Base-by-base conservation (phyloP, 2,113 vertebrate genomes). In the Caloenas nicobarica region DNA sequence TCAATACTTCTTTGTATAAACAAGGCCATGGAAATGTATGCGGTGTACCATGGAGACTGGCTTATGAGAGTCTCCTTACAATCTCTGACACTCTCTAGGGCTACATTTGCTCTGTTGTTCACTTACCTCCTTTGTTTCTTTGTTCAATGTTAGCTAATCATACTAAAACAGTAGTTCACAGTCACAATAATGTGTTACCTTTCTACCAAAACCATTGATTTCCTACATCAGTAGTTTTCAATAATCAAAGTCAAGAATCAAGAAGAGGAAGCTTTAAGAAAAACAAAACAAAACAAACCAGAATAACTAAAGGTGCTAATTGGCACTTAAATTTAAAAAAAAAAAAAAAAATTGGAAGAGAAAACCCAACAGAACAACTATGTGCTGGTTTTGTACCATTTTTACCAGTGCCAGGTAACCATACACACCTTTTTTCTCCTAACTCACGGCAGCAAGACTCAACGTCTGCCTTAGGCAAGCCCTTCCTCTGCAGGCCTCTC, bases 1-100 rank as follows among this genome's bases (percentile, higher is more conserved):
- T 91, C 95, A 89, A 61, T 86, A 73, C 42, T 92, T 94, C 92
- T 92, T 81, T 81, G 88, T 79, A 93, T 69, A 96, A 96, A 91
- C 86, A 96, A 92, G 92, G 50, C 73, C 70, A 84, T 92, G 82
- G 93, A 96, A 96, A 94, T 93, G 73, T 87, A 95, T 7, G 3
- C 69, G 24, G 61, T 61, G 86, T 94, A 88, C 92, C 90, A 69
- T 76, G 83, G 90, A 96, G 92, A 96, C 88, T 64, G 38, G 53
- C 19, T 93, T 42, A 34, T 69, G 83, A 91, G 77, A 95, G 86
- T 88, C 86, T 93, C 44, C 83, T 72, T 79, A 64, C 44, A 90
- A 61, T 62, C 82, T 89, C 82, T 88, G 79, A 90, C 0, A 0
- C 19, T 94, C 73, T 84, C 72, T 68, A 36, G 13, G 42, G 81